A percentile compares a stretch with the other conserved stretches of the same genome.
Evolutionary conservation across 2,888 invertebrate genomes (phyloP).

Genomic region (Parnassius glacialis): DNA sequence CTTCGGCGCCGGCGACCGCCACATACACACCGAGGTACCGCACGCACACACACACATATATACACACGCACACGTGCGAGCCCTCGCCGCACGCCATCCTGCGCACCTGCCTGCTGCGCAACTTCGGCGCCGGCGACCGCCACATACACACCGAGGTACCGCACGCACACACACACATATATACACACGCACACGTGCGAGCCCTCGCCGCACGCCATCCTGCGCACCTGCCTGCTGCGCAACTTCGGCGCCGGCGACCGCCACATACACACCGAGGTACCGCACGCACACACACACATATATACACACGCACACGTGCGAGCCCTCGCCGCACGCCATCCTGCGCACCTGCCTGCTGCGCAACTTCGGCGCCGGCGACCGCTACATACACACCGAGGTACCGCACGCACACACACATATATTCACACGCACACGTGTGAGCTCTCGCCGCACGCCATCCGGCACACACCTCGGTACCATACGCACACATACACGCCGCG

Average conservation of each 20-base stretch:
- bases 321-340: slow-evolving; percentile 96
- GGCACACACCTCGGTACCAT: no score
- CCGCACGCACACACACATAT: neutral
- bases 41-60: neutral
- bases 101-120: slow-evolving; percentile 94
- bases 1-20: slow-evolving; percentile 93
- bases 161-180: slow-evolving; percentile 1
- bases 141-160: slow-evolving; percentile 90
- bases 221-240: slow-evolving; percentile 94
- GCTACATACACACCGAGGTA: slow-evolving; percentile 92
- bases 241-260: slow-evolving; percentile 96
- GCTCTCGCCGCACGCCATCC: no score
- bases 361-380: slow-evolving; percentile 95
- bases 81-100: slow-evolving; percentile 66
- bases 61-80: no score
- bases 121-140: slow-evolving; percentile 94
- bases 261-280: slow-evolving; percentile 90
- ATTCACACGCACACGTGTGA: neutral
- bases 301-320: slow-evolving; percentile 83
- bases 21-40: slow-evolving; percentile 89
- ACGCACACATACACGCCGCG: no score
- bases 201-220: slow-evolving; percentile 95
- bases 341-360: slow-evolving; percentile 94
- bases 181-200: slow-evolving; percentile 85
- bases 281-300: neutral